Conservation (phyloP, 92 coral and sea anemone genomes). For the Siderastrea siderea region DNA sequence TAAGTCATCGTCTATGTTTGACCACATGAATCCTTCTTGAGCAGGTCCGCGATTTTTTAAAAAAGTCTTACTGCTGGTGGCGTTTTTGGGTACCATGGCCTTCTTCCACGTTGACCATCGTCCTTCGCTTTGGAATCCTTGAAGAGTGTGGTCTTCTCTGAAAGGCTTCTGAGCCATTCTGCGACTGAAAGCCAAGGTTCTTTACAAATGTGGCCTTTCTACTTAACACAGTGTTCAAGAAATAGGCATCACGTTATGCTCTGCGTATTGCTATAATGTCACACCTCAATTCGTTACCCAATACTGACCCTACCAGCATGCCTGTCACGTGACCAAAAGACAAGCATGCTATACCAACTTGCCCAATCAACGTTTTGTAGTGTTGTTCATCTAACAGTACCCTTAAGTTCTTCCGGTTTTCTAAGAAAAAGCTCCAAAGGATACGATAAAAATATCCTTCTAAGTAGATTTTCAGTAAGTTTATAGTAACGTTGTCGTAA, state of each 20-base stretch:
- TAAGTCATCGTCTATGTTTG: slow-evolving; percentile 21
- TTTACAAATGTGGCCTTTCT: neutral
- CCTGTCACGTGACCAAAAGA: neutral
- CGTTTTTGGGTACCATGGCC: slow-evolving; percentile 50
- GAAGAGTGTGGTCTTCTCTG: slow-evolving; percentile 25
- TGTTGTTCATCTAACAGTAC: neutral
- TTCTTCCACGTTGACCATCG: slow-evolving; percentile 58
- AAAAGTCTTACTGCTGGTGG: neutral
- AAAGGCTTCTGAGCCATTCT: neutral
- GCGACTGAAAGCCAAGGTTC: neutral
- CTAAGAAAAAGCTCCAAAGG: neutral
- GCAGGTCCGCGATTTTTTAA: neutral
- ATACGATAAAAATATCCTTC: too few relatives aligned
- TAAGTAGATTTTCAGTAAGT: too few relatives aligned
- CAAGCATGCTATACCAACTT: neutral
- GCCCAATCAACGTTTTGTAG: neutral
- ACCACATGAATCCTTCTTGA: slow-evolving; percentile 39
- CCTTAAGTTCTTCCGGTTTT: neutral
- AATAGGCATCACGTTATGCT: neutral
- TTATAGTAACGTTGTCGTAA: too few relatives aligned
- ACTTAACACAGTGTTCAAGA: neutral
- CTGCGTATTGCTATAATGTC: neutral
- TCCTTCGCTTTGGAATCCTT: too few relatives aligned
- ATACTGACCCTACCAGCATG: neutral
- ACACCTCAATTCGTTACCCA: neutral